These are phyloP conservation scores for Vanessa tameamea DNA, from an alignment of 1,140 invertebrate species.

Conservation along the genomic window DNA sequence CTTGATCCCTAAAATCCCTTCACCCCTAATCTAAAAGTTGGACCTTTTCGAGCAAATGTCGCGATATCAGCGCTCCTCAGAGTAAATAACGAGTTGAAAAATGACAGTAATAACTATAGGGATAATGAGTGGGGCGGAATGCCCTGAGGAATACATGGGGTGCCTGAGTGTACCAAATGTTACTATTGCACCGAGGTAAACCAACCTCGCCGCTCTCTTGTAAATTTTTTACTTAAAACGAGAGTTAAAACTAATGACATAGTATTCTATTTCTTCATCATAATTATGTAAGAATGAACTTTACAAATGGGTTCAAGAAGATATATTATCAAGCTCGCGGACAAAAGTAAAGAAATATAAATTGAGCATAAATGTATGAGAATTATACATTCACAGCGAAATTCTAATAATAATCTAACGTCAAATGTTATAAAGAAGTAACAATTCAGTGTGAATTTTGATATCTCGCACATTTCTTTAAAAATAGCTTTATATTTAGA, in stretches of 20 bases:
- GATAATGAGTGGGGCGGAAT: slow-evolving; percentile 77
- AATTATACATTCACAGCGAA: not conserved
- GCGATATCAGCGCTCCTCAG: slow-evolving; percentile 75
- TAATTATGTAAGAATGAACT: not conserved
- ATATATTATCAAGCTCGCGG: not conserved
- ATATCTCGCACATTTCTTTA: not conserved
- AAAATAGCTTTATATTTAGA: slow-evolving; percentile 19
- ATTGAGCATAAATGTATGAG: not conserved
- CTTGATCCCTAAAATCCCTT: slow-evolving; percentile 62
- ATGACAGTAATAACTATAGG: slow-evolving; percentile 79
- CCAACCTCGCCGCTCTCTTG: slow-evolving; percentile 41
- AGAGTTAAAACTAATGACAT: not conserved
- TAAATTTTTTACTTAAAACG: slow-evolving; percentile 22
- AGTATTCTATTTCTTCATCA: not conserved
- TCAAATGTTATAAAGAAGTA: slow-evolving; percentile 5
- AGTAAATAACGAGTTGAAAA: slow-evolving; percentile 81
- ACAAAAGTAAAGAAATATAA: not conserved
- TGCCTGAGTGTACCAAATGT: slow-evolving; percentile 67
- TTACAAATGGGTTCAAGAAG: not conserved
- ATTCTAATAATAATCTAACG: not conserved
- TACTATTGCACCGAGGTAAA: slow-evolving; percentile 63
- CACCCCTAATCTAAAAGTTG: slow-evolving; percentile 69
- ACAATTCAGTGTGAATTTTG: not conserved
- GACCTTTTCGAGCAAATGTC: slow-evolving; percentile 70
- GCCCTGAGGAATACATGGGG: slow-evolving; percentile 74